Base-by-base conservation (phyloP, 2,888 invertebrate species). In the Leptopilina drosophilae region DNA sequence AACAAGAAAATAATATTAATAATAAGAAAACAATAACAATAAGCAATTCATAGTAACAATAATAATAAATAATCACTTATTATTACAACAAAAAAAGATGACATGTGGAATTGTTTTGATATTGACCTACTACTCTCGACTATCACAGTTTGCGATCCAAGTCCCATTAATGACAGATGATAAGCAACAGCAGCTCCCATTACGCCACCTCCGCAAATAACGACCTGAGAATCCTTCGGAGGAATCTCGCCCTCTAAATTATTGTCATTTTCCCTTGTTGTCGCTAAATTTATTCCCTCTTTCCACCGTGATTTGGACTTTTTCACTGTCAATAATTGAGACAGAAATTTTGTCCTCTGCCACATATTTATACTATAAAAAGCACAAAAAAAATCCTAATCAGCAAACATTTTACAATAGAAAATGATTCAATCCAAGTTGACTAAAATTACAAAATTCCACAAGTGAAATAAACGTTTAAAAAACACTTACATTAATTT, bases 171-270 rank as follows among this genome's bases (percentile, higher is more conserved):
- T 0, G 97, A 96, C 67, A 98, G 93, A 91, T 98, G 97, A 91
- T 98, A 98, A 12, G 98, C 98, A 9, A 98, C 97, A 2, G 98
- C 96, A 11, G 97, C 96, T 5, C 98, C 98, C 94, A 97, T 96
- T 65, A 98, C 95, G 40, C 98, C 98, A 15, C 98, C 98, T 4
- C 98, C 98, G 91, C 98, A 98, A 88, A 98, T 95, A 65, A 97
- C 96, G 65, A 97, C 97, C 88, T 94, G 94, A 0, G 95, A 94
- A 88, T 94, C 93, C 65, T 90, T 89, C 6, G 95, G 95, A 80
- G 92, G 91, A 59, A 82, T 76, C 62, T 84, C 77, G 73, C 87
- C 81, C 6, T 80, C 78, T 5, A 15, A 20, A 66, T 66, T 66
- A 53, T 77, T 66, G 7, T 64, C 26, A 62, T 76, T 64, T 64